Evolutionary conservation across 2,113 vertebrate species (phyloP), one percentile per base, ranked within the genome.

Genomic region (Eudorcas thomsonii): DNA sequence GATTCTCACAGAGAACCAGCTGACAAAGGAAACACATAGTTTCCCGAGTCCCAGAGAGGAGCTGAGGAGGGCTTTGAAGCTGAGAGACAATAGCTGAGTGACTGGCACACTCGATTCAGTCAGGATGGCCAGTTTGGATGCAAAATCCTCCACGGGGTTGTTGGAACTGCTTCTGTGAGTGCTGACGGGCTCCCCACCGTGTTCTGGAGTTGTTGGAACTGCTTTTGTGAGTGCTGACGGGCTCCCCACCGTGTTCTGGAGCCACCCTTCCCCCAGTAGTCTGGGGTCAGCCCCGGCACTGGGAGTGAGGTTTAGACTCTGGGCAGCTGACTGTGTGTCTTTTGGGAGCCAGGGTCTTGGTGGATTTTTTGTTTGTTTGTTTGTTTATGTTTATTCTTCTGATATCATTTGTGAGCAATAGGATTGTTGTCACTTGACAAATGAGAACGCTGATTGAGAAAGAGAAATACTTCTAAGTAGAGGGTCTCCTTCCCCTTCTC

Each of bases 81-180:
- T 43, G 57, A 92, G 25, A 95, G 50, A 10, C 54, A 52, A 55
- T 36, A 21, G 30, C 45, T 50, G 45, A 55, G 50, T 19, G 52
- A 67, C 39, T 2, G 59, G 48, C 13, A 28, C 48, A 11, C 13
- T 55, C 33, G 16, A 77, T 59, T 78, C 19, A 39, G 52, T 28
- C 33, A 28, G 62, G 59, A 21, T 57, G 60, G 59, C 59, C 59
- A 64, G 0, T 3, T 25, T 30, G 54, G 52, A 39, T 30, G 25
- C 43, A n/a, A 26, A 36, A 17, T 30, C 54, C 13, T 28, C 21
- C 17, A 0, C 0, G 1, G 25, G 67, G 10, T 36, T 90, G 33
- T 54, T 78, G 88, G 62, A 80, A 59, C 7, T 6, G 48, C 36
- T 16, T 81, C 13, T 52, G 13, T 59, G 33, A 89, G n/a, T 55